Evolutionary conservation across 2,888 invertebrate species (phyloP).

Genomic region (Epirrita christyi): DNA sequence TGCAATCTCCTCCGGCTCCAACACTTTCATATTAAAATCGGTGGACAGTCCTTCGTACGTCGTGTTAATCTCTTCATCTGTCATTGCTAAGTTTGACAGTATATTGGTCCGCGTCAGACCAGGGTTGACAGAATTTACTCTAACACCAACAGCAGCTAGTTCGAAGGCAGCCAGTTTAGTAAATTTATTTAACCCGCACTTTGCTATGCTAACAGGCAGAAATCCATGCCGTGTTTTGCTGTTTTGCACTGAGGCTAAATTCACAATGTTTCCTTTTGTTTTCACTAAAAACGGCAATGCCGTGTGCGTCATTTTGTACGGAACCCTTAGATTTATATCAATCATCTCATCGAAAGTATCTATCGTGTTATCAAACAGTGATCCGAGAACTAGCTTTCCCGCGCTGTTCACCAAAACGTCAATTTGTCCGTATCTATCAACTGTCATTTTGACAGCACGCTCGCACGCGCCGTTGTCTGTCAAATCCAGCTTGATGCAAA

Average conservation of each 20-base stretch:
- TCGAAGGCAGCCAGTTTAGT: constrained; percentile 56
- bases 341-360: constrained; percentile 93
- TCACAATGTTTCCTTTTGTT: constrained; percentile 92
- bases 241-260: constrained; percentile 94
- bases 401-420: constrained; percentile 93
- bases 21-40: constrained; percentile 39
- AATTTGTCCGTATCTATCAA: constrained; percentile 86
- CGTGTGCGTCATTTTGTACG: constrained; percentile 90
- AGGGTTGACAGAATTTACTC: constrained; percentile 56
- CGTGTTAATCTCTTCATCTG: constrained; percentile 44
- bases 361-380: constrained; percentile 91
- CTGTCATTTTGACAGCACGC: constrained; percentile 86
- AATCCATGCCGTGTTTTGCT: constrained; percentile 58
- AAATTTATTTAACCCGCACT: constrained; percentile 53
- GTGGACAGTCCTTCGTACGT: constrained; percentile 41
- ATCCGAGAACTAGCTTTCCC: constrained; percentile 87
- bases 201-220: constrained; percentile 49
- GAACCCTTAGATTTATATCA: constrained; percentile 90
- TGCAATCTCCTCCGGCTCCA: constrained; percentile 58
- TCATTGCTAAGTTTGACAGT: constrained; percentile 46
- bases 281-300: constrained; percentile 91
- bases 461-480: constrained; percentile 86
- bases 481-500: constrained; percentile 82
- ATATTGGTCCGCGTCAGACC: constrained; percentile 53
- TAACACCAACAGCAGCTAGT: constrained; percentile 49